A percentile compares a stretch with the other conserved stretches of the same genome.
These are phyloP conservation scores for Atherinomorus stipes DNA, from an alignment of 2,113 vertebrate genomes.

Conservation along the genomic window DNA sequence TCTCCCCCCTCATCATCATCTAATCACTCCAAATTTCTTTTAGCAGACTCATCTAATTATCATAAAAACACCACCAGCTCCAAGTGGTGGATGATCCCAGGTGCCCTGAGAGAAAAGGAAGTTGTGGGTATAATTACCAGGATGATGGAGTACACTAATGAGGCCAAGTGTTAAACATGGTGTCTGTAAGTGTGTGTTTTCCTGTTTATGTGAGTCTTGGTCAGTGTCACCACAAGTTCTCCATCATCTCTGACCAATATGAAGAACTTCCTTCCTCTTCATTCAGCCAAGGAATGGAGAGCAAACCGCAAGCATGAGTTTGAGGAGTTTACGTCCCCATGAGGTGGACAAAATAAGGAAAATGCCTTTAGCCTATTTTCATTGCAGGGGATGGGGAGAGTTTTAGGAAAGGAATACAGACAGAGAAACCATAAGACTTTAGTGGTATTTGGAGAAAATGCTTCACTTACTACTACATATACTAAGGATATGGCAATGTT, in stretches of 20 bases:
- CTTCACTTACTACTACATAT: too few relatives aligned
- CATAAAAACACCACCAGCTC: constrained; percentile 4
- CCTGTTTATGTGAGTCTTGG: constrained; percentile 26
- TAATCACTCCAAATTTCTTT: constrained; percentile 26
- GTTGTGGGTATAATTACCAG: constrained; percentile 52
- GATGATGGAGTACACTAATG: constrained; percentile 51
- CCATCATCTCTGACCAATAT: constrained; percentile 34
- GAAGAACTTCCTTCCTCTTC: constrained; percentile 29
- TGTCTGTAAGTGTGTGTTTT: constrained; percentile 25
- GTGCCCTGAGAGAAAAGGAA: constrained; percentile 58
- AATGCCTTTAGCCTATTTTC: neutral
- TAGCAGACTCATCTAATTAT: constrained; percentile 43
- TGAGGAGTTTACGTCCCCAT: constrained; percentile 20
- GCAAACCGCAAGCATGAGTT: constrained; percentile 44
- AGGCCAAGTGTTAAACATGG: constrained; percentile 54
- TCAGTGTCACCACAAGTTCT: constrained; percentile 46
- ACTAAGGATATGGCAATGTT: too few relatives aligned
- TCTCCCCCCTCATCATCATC: constrained; percentile 15
- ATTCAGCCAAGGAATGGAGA: constrained; percentile 20
- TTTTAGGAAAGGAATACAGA: constrained; percentile 1
- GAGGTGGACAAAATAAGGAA: constrained; percentile 15
- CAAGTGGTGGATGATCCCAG: constrained; percentile 38
- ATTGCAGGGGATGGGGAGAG: neutral
- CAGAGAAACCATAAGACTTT: too few relatives aligned
- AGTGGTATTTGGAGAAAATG: too few relatives aligned